phyloP scores from a whole-genome alignment of 2,888 invertebrate species.

The Oegoconia quadripuncta region DNA sequence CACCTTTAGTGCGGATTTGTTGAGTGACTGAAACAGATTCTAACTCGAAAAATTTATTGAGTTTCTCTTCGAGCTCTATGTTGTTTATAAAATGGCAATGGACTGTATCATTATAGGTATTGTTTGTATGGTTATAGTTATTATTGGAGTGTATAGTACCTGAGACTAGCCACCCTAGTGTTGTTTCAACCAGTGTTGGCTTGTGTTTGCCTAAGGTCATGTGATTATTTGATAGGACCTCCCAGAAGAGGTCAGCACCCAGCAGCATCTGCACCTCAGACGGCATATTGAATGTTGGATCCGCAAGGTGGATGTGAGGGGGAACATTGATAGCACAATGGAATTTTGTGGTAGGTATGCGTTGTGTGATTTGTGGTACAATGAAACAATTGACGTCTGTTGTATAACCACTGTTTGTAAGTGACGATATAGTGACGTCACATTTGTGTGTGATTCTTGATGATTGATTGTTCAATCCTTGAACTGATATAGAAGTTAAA shows the following conservation, averaged over 20 bases:
- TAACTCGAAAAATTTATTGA: constrained; percentile 6
- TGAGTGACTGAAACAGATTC: background rate
- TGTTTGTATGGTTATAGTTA: background rate
- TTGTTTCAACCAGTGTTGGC: constrained; percentile 11
- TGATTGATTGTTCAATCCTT: constrained; percentile 12
- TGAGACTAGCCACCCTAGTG: constrained; percentile 13
- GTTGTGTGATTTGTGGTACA: constrained; percentile 10
- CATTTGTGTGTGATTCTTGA: constrained; percentile 8
- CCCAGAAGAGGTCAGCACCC: constrained; percentile 15
- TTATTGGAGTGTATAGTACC: constrained; percentile 2
- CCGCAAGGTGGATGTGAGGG: constrained; percentile 9
- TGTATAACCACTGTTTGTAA: constrained; percentile 1
- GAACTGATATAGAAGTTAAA: constrained; percentile 10
- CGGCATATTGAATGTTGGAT: constrained; percentile 12
- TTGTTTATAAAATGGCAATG: constrained; percentile 1
- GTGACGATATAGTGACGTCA: constrained; percentile 3
- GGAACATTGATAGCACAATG: constrained; percentile 5
- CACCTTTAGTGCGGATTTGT: constrained; percentile 1
- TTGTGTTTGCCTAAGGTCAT: constrained; percentile 9
- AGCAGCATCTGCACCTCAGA: constrained; percentile 13
- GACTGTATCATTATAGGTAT: background rate
- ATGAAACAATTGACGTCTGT: constrained; percentile 7
- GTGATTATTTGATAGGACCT: constrained; percentile 1
- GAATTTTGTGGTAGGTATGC: constrained; percentile 5
- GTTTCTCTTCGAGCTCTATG: background rate